Evolutionary conservation across 2,888 invertebrate species (phyloP), one percentile per base, ranked within the genome.

Genomic region (Ophion ellenae): DNA sequence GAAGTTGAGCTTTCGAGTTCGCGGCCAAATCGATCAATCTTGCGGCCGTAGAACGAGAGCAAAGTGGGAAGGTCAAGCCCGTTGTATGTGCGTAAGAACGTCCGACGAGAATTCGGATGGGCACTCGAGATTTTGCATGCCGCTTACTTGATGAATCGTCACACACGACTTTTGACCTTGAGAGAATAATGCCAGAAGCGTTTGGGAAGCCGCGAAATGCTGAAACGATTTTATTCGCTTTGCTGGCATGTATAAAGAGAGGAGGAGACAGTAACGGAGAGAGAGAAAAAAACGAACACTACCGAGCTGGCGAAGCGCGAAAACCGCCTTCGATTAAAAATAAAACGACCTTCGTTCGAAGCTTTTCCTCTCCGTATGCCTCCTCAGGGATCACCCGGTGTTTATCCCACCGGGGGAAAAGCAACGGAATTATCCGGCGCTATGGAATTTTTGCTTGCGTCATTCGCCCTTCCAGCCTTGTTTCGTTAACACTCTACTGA

Each of bases 261-360:
- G 80, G 80, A 40, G 57, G 28, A 66, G 14, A 20, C 73, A 74
- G n/a, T 64, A 63, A 74, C 69, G 74, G 53, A 59, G 64, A 64
- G 59, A 59, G 28, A 59, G n/a, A 69, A 81, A 69, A 69, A 76
- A 53, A 64, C 57, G 53, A 59, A 14, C 20, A 70, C 75, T 69
- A 81, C 76, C 75, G 75, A 81, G 77, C 85, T 76, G 85, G 73
- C 83, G 80, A 73, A 86, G 83, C 85, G 85, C 83, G 85, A 84
- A 83, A 71, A 80, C 80, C 69, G 78, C 77, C 81, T 67, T 87
- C 81, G 88, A 87, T 88, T 88, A 88, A 88, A 88, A 88, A 88
- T 88, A 88, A 88, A 87, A 87, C 84, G 87, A 88, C 88, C 88
- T 88, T 88, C 88, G 81, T 74, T 67, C 76, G 83, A 83, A 73